Base-by-base conservation (phyloP, 2,113 vertebrate species). In the Chaetorhynchus papuensis region DNA sequence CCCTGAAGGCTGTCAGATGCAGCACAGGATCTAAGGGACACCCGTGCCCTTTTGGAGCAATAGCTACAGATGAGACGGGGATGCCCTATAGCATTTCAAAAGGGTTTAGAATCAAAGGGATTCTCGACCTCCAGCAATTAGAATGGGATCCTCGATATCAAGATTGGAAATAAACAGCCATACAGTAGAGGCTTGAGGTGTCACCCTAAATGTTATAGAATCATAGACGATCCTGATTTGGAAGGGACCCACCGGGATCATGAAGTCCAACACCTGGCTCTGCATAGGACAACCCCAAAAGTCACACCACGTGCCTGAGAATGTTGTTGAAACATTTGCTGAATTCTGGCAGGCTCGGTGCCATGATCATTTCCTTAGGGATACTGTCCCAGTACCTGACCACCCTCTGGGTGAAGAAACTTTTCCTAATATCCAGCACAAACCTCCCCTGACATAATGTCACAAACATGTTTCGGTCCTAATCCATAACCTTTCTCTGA, bases 41-140 rank as follows among this genome's bases (percentile, higher is more conserved):
- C 2, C 15, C 0, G 0, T 53, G 12, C 4, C 18, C 42, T 80
- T 72, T 59, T 53, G 56, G 13, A 83, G 10, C 15, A 57, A 10
- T 14, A 68, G 27, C 18, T 70, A 52, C 19, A 64, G 27, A 17
- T 79, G 37, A 64, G 44, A 11, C 28, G 15, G 8, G 28, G 39
- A 59, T 11, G 10, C 18, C 14, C 16, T 13, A n/a, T 2, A 27
- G 6, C 22, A 56, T n/a, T 41, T 68, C 53, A 53, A 13, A 37
- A 7, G 15, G 17, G 6, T 80, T 93, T 85, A 50, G 50, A 83
- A 72, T 45, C 3, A 69, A 91, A 83, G 31, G 33, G 76, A 21
- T 24, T 6, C 39, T n/a, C 71, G 21, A 64, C 11, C 12, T 69
- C n/a, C 63, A 85, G 70, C 24, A 91, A 26, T 37, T 49, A 41